Percentiles rank a stretch among this genome's conserved stretches.
These are phyloP conservation scores for Montipora foliosa DNA, from an alignment of 64 coral and sea anemone genomes.

Conservation along the genomic window DNA sequence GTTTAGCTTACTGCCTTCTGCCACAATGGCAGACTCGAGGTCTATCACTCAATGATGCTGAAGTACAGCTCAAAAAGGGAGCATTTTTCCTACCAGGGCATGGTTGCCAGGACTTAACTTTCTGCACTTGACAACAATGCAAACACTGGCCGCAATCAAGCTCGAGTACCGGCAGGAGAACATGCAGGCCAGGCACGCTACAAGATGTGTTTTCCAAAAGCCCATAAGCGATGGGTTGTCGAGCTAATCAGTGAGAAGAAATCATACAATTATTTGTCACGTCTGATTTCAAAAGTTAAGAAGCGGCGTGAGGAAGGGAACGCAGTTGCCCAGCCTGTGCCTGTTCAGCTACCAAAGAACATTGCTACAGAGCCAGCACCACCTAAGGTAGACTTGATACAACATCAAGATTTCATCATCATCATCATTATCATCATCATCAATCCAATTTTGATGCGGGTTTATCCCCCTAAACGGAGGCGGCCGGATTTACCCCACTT, in stretches of 20 bases:
- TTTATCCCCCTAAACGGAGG: too few species aligned
- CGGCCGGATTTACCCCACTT: too few species aligned
- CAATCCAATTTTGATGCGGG: too few species aligned
- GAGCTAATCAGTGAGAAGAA: conserved; percentile 14
- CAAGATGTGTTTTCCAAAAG: conserved; percentile 45
- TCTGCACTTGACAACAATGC: neutral
- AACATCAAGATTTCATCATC: too few species aligned
- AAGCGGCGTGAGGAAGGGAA: neutral
- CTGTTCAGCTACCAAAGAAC: conserved; percentile 3
- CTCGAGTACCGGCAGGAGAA: conserved; percentile 12
- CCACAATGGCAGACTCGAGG: conserved; percentile 10
- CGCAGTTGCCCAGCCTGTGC: neutral
- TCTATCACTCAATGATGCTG: neutral
- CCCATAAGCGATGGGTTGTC: conserved; percentile 20
- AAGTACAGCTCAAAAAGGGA: conserved; percentile 43
- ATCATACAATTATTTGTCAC: conserved; percentile 4
- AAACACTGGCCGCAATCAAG: neutral
- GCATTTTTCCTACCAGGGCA: conserved; percentile 16
- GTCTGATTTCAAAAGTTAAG: conserved; percentile 19
- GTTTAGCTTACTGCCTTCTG: conserved; percentile 17
- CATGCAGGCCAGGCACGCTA: conserved; percentile 43
- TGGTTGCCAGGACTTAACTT: conserved; percentile 32
- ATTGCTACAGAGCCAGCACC: neutral
- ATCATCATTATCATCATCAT: too few species aligned
- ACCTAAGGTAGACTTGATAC: too few species aligned